phyloP scores from a whole-genome alignment of 2,888 invertebrate genomes.

The Deroplatys truncata region DNA sequence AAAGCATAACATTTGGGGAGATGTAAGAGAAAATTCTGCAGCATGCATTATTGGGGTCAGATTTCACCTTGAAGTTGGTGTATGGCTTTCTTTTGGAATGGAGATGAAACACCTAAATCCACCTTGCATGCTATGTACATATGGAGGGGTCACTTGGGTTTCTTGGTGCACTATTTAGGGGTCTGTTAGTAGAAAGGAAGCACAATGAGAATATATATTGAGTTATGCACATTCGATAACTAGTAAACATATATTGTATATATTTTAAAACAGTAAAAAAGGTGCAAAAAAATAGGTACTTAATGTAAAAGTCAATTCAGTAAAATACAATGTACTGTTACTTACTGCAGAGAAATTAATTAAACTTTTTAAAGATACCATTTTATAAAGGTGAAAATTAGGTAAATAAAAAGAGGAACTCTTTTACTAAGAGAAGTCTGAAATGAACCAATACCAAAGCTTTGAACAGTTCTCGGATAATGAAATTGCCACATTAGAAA shows the following conservation, averaged over 20 bases:
- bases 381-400: no score
- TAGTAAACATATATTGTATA: background rate
- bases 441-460: no score
- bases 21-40: conserved; percentile 41
- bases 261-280: background rate
- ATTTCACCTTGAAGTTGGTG: background rate
- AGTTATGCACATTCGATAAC: background rate
- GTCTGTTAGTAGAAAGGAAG: background rate
- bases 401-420: no score
- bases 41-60: background rate
- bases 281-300: no score
- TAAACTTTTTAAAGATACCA: no score
- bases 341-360: no score
- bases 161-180: background rate
- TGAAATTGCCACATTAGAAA: no score
- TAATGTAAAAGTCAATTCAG: background rate
- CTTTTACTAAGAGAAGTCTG: no score
- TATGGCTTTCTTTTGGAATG: background rate
- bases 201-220: background rate
- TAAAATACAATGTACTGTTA: no score
- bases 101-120: background rate
- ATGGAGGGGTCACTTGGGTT: background rate
- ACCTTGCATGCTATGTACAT: background rate
- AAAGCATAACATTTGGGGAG: conserved; percentile 48
- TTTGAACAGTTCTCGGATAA: no score